phyloP scores from a whole-genome alignment of 2,888 invertebrate species.

The Leistus spinibarbis region DNA sequence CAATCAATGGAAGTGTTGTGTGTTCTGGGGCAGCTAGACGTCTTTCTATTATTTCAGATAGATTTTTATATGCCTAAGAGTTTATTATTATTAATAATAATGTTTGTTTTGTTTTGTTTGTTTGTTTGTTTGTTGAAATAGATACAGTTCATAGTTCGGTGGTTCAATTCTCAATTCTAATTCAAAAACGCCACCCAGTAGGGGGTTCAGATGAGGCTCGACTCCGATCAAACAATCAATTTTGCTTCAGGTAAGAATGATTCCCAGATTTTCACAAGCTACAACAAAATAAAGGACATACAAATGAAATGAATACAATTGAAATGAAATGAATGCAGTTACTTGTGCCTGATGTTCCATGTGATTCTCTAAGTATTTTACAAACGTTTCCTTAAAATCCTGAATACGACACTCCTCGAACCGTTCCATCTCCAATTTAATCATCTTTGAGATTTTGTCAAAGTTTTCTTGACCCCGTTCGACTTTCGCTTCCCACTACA shows the following conservation, averaged over 20 bases:
- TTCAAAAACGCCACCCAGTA: background rate
- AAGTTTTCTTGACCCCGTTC: constrained; percentile 96
- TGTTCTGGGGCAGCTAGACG: no score
- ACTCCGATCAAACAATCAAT: constrained; percentile 76
- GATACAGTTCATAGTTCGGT: background rate
- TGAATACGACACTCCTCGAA: constrained; percentile 87
- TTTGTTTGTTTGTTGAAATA: background rate
- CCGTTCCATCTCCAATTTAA: constrained; percentile 91
- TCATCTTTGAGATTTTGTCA: constrained; percentile 91
- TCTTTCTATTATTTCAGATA: no score
- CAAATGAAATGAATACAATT: constrained; percentile 12
- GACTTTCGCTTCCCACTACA: constrained; percentile 94
- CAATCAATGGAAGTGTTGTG: no score
- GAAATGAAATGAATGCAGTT: no score
- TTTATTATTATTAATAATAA: background rate
- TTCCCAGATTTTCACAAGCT: constrained; percentile 95
- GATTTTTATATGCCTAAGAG: background rate
- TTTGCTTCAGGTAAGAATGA: constrained; percentile 94
- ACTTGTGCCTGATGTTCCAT: constrained; percentile 95
- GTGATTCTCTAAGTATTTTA: constrained; percentile 91
- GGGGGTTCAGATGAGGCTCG: constrained; percentile 7
- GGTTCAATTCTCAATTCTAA: no score
- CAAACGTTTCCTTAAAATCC: constrained; percentile 89
- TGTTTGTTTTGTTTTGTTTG: no score
- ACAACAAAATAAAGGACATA: constrained; percentile 48